These are phyloP conservation scores for Maniola hyperantus DNA, from an alignment of 2,888 invertebrate genomes.

Conservation along the genomic window DNA sequence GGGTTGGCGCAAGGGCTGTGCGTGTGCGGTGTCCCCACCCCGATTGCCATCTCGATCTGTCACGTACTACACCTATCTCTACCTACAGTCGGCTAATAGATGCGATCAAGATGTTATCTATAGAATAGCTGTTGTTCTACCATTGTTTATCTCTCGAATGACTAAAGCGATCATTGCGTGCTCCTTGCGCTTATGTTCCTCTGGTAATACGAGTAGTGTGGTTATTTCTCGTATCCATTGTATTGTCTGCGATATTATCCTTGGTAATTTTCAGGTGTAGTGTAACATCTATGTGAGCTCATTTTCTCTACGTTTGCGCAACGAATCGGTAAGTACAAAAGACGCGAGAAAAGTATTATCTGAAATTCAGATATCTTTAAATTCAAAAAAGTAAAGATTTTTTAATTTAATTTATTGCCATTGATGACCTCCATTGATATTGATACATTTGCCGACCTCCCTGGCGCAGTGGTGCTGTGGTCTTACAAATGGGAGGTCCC, in stretches of 20 bases:
- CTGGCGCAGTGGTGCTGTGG: too few relatives aligned
- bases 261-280: slow-evolving; percentile 1
- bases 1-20: too few relatives aligned
- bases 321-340: neutral
- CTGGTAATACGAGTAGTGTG: slow-evolving; percentile 43
- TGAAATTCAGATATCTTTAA: neutral
- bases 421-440: too few relatives aligned
- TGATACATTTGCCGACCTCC: too few relatives aligned
- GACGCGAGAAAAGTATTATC: neutral
- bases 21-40: too few relatives aligned
- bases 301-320: slow-evolving; percentile 1
- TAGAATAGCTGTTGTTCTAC: slow-evolving; percentile 47
- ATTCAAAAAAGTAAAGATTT: too few relatives aligned
- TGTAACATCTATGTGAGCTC: neutral
- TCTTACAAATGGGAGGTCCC: too few relatives aligned
- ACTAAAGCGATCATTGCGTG: slow-evolving; percentile 69
- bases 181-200: slow-evolving; percentile 50
- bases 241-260: slow-evolving; percentile 24
- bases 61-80: neutral
- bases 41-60: too few relatives aligned
- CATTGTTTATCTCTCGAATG: slow-evolving; percentile 60
- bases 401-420: too few relatives aligned
- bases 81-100: slow-evolving; percentile 43
- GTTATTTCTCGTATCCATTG: slow-evolving; percentile 37
- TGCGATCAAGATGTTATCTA: slow-evolving; percentile 58